A percentile compares a stretch with the other conserved stretches of the same genome.
These are phyloP conservation scores for Listrodromus nycthemerus DNA, from an alignment of 2,888 invertebrate species.

Conservation along the genomic window DNA sequence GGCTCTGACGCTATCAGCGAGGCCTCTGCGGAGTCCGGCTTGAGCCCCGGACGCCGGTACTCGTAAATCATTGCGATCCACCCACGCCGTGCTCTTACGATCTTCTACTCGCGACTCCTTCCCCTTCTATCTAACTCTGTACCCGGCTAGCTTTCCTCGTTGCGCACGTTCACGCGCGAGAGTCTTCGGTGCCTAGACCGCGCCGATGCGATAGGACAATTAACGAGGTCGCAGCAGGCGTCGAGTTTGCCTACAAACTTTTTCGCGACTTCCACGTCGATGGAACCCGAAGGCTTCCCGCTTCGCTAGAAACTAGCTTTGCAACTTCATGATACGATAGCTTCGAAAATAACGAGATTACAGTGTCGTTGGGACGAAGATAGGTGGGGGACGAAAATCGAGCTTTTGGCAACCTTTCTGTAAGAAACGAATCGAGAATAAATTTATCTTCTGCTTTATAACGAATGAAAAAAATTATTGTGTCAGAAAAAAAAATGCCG, in stretches of 20 bases:
- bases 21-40: conserved; percentile 81
- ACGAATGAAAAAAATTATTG: too few relatives aligned
- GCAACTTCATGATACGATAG: conserved; percentile 3
- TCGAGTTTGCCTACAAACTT: conserved; percentile 72
- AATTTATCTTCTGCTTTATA: not conserved
- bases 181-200: conserved; percentile 55
- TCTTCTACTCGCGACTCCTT: conserved; percentile 68
- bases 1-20: conserved; percentile 84
- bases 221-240: conserved; percentile 79
- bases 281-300: too few relatives aligned
- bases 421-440: not conserved
- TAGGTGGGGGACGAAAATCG: not conserved
- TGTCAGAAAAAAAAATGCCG: too few relatives aligned
- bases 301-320: conserved; percentile 18
- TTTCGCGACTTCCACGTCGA: conserved; percentile 50
- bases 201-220: conserved; percentile 82
- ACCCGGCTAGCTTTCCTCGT: conserved; percentile 33
- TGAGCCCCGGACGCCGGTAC: conserved; percentile 81
- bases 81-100: conserved; percentile 74
- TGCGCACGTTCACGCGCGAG: conserved; percentile 30
- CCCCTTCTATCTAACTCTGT: conserved; percentile 46
- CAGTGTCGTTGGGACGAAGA: not conserved
- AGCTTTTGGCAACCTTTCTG: not conserved
- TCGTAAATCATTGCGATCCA: conserved; percentile 84
- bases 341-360: conserved; percentile 35